Conservation (phyloP, 2,888 invertebrate species). For the Trissolcus brochymenae region DNA sequence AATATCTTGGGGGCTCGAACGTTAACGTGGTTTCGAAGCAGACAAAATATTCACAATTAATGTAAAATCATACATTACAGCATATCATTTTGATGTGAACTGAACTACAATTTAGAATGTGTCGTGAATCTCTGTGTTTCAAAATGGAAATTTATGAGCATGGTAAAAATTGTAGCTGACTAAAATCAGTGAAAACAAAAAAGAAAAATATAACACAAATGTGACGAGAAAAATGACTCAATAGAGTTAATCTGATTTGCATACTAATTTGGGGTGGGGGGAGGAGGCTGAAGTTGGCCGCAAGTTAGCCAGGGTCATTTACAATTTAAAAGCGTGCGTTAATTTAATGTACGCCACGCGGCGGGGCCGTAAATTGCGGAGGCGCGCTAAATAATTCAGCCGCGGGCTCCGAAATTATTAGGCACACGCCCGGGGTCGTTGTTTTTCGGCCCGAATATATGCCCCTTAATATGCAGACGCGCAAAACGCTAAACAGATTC, state of each 20-base stretch:
- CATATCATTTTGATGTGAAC: not conserved
- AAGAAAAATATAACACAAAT: no score
- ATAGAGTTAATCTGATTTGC: constrained; percentile 6
- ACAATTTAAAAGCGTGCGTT: constrained; percentile 49
- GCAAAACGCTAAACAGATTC: constrained; percentile 53
- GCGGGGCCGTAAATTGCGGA: constrained; percentile 40
- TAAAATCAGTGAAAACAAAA: not conserved
- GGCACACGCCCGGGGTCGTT: constrained; percentile 23
- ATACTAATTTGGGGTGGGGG: constrained; percentile 23
- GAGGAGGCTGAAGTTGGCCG: constrained; percentile 5
- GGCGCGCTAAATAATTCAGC: constrained; percentile 46
- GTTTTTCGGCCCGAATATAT: constrained; percentile 49
- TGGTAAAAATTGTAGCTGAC: no score
- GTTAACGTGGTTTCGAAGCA: not conserved
- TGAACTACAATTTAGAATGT: not conserved
- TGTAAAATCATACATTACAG: no score
- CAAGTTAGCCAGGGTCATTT: constrained; percentile 26
- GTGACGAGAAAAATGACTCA: not conserved
- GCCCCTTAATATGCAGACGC: constrained; percentile 38
- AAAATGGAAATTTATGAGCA: no score
- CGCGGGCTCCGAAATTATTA: constrained; percentile 52
- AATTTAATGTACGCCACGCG: constrained; percentile 41
- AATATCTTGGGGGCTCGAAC: no score
- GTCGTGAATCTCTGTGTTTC: no score
- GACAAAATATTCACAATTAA: not conserved